These are phyloP conservation scores for Gorsachius goisagi DNA, from an alignment of 2,113 vertebrate species.

Conservation along the genomic window DNA sequence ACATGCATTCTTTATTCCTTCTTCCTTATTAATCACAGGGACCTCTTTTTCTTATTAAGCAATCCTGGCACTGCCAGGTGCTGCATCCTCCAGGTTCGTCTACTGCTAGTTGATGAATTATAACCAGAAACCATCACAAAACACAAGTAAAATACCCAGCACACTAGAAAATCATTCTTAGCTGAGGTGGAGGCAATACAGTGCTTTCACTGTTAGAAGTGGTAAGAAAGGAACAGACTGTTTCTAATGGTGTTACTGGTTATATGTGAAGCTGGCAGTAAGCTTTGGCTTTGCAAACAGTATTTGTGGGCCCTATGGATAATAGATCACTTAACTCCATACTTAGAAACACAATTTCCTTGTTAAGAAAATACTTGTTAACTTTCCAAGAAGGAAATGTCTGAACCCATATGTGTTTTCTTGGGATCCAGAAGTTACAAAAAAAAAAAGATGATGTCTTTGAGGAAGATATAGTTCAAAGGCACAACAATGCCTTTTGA, in stretches of 20 bases:
- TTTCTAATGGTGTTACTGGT: background rate
- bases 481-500: background rate
- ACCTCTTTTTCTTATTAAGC: background rate
- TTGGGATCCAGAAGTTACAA: background rate
- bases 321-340: background rate
- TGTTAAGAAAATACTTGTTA: background rate
- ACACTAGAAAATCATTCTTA: background rate
- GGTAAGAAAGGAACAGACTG: background rate
- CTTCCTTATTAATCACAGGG: background rate
- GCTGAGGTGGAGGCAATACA: background rate
- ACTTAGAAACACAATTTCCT: background rate
- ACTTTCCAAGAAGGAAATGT: background rate
- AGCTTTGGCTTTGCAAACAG: background rate
- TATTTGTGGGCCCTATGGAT: background rate
- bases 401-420: background rate
- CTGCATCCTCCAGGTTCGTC: background rate
- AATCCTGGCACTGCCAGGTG: background rate
- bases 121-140: background rate
- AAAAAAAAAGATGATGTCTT: background rate
- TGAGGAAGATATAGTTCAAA: background rate
- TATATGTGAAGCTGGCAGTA: background rate
- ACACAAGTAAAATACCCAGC: background rate
- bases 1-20: background rate
- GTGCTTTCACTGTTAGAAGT: background rate
- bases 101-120: background rate